Conservation (phyloP, 64 coral and sea anemone genomes). For the Porites lutea region DNA sequence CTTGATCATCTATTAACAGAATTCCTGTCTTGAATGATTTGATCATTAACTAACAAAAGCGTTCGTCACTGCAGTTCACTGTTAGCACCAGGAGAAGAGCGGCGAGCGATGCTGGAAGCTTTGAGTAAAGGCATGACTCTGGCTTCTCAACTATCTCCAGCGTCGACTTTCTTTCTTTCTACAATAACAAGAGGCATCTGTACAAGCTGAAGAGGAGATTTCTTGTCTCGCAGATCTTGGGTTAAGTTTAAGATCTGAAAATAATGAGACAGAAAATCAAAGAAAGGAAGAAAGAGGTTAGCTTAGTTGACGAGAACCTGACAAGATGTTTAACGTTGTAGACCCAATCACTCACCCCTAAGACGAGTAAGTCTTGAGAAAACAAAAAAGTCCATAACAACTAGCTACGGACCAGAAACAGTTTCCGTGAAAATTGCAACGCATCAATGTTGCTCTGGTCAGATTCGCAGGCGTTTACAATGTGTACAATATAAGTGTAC, state of each 20-base stretch:
- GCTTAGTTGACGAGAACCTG: background rate
- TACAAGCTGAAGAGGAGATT: constrained; percentile 90
- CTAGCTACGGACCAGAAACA: no score
- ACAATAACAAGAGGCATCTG: constrained; percentile 95
- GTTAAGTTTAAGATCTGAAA: constrained; percentile 90
- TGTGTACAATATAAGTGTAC: no score
- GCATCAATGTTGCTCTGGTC: no score
- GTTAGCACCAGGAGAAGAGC: constrained; percentile 96
- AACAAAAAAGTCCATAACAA: no score
- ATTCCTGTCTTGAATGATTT: no score
- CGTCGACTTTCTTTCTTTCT: constrained; percentile 79
- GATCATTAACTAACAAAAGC: background rate
- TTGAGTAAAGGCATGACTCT: constrained; percentile 92
- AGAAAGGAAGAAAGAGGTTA: background rate
- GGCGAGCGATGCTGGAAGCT: constrained; percentile 94
- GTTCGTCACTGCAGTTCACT: background rate
- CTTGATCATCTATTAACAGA: no score
- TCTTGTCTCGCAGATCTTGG: constrained; percentile 91
- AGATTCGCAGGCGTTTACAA: no score
- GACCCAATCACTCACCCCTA: no score
- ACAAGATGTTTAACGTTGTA: no score
- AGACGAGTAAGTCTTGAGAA: no score
- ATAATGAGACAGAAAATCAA: background rate
- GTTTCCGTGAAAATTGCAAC: no score
- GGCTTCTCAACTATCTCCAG: constrained; percentile 72